A percentile compares a stretch with the other conserved stretches of the same genome.
Conservation (phyloP, 2,797 vertebrate genomes). For the Pristis pectinata region DNA sequence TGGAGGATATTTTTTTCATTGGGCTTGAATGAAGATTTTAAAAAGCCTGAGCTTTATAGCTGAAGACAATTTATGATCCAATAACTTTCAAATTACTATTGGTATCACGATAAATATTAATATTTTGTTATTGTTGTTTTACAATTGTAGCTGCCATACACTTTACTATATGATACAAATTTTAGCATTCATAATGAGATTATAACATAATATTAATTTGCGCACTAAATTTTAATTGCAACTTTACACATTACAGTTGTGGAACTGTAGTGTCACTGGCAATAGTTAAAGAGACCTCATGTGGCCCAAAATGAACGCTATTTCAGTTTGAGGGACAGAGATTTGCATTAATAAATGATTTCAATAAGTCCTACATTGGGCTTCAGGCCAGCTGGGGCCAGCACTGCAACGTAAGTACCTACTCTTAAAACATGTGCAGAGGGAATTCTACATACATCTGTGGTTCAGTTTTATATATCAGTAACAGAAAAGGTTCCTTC, state of each 20-base stretch:
- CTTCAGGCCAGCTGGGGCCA: constrained; percentile 22
- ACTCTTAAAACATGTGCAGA: not conserved
- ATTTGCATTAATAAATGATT: constrained; percentile 36
- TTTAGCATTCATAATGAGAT: not conserved
- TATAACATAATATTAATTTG: not conserved
- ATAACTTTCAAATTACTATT: not conserved
- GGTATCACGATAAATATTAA: not conserved
- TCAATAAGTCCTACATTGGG: constrained; percentile 24
- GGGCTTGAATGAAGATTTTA: not conserved
- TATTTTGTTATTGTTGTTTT: not conserved
- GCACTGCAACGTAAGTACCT: not conserved
- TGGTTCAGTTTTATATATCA: constrained; percentile 21
- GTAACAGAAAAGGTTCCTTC: constrained; percentile 13
- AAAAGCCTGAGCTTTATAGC: not conserved
- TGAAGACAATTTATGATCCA: not conserved
- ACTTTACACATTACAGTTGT: not conserved
- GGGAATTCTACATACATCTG: constrained; percentile 14
- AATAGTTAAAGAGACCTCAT: constrained; percentile 18
- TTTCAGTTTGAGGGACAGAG: constrained; percentile 28
- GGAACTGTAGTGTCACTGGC: not conserved
- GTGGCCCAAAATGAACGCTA: constrained; percentile 16
- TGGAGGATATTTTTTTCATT: not conserved
- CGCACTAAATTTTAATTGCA: constrained; percentile 18
- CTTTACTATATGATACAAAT: not conserved
- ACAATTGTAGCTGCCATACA: constrained; percentile 13